Base-by-base conservation (phyloP, 92 coral and sea anemone species). In the Epizoanthus illoricatus region DNA sequence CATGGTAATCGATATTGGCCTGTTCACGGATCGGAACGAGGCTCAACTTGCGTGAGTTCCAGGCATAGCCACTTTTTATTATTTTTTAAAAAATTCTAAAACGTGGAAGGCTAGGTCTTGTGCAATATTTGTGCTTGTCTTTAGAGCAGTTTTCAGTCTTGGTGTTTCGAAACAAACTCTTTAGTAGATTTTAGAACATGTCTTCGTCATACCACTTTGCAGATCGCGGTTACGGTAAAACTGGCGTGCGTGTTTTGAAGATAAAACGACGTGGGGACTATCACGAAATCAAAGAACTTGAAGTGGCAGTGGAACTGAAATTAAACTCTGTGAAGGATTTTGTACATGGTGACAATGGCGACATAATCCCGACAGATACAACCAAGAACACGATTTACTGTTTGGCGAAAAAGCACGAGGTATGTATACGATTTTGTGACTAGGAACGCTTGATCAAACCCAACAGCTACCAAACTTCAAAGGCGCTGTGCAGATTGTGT, bases 351-450 rank as follows among this genome's bases (percentile, higher is more conserved):
- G 90, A 92, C 80, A 92, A 92, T 61, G 71, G 86, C 4, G 84
- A 85, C 36, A 89, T 92, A 8, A 73, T 92, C n/a, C 97, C 97
- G 3, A 90, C 97, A 16, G 97, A 92, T 76, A 92, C 97, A 13
- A 89, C 86, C 71, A 92, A 92, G 80, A 92, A 92, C 84, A 92
- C 94, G 41, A 83, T 92, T 39, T 92, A 90, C 70, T 93, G 90
- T 16, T 80, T 92, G 62, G 97, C 97, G 18, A 90, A 90, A 70
- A 79, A 86, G 36, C 90, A 91, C 47, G 90, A 81, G 90, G 94
- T 86, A 80, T 62, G 61, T 8, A 45, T 45, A 45, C 9, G 49
- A 5, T 45, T 5, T 45, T 7, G 49, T 64, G 36, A 28, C 36
- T 28, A 28, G 36, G 36, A 28, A 28, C 36, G 2, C 36, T 28